Base-by-base conservation (phyloP, 2,113 vertebrate species). In the Micronycteris hirsuta region DNA sequence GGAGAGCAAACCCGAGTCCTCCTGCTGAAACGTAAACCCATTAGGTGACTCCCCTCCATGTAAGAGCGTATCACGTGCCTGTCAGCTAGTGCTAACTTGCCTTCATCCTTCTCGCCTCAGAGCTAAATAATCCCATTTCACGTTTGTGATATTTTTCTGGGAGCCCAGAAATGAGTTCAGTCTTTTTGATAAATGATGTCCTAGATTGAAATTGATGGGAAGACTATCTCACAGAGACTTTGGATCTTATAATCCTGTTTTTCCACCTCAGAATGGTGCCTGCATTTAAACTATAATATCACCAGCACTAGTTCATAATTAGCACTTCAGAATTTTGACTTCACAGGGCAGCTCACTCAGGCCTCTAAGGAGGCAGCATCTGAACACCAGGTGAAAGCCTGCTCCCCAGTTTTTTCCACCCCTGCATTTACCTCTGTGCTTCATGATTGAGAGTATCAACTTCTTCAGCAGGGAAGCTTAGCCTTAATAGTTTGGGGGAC, bases 121-220 rank as follows among this genome's bases (percentile, higher is more conserved):
- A 88, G 58, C 36, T 6, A 73, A 43, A 47, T 85, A 54, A 90
- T 93, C 84, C 77, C 54, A 15, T 83, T 96, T 90, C 54, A 52
- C 33, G 31, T 67, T 47, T 77, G 33, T 45, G 76, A 19, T 26
- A 2, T 38, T 93, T 93, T 92, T 45, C 84, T 65, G 20, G 36
- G 71, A 73, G 20, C 68, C 71, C 24, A 68, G 71, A 73, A 71
- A 15, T 52, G 83, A 95, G 31, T 68, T 76, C 49, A 10, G 0
- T 67, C 8, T 78, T 73, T 12, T 78, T 65, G 7, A 86, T 67
- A 36, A 77, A 43, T 33, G 24, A 20, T 54, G 28, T 19, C 76
- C 47, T 67, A n/a, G 9, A 7, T 93, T 67, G 49, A 83, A 56
- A 74, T 16, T 22, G 1, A 41, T 47, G 58, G 87, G 31, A 86